Evolutionary conservation across 2,888 invertebrate genomes (phyloP), one percentile per base, ranked within the genome.

Genomic region (Euproctis similis): DNA sequence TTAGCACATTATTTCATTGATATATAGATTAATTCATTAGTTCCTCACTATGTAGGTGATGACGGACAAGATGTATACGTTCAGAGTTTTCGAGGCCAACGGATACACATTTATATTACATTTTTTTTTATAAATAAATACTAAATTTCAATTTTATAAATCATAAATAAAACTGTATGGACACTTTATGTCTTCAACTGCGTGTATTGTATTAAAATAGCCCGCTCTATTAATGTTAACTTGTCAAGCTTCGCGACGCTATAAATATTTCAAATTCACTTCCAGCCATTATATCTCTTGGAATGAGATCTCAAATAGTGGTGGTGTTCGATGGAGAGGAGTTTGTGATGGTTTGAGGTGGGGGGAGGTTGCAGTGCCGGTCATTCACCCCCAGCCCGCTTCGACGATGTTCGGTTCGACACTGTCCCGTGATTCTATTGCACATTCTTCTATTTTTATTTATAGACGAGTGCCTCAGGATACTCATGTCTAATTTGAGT

Each of bases 231-330:
- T 17, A 30, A 21, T 23, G 26, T 22, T 13, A 7, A 11, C 12
- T 10, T 22, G 28, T 13, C 28, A 21, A 8, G 24, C 28, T 24
- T 9, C 14, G 18, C 23, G 26, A 28, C 8, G 11, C 20, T 30
- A 30, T 41, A 46, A 51, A 51, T 33, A 31, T 35, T 41, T 39
- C 31, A 31, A 26, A 31, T 10, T 29, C 35, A 30, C 34, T 37
- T 50, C 35, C 31, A 50, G 43, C 34, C 31, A 34, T 29, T 35
- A 25, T 49, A 39, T 41, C 45, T 45, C 31, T 39, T 36, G 23
- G 39, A 46, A 33, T 31, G 32, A 39, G 42, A 42, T 46, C 31
- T 36, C 28, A 24, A 37, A 46, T 32, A 40, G 46, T 48, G 31
- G 31, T 35, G 9, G 20, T 18, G n/a, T 3, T n/a, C 27, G 32